Percentiles rank a stretch among this genome's conserved stretches.
These are phyloP conservation scores for Ariolimax columbianus DNA, from an alignment of 2,888 invertebrate genomes.

Conservation along the genomic window DNA sequence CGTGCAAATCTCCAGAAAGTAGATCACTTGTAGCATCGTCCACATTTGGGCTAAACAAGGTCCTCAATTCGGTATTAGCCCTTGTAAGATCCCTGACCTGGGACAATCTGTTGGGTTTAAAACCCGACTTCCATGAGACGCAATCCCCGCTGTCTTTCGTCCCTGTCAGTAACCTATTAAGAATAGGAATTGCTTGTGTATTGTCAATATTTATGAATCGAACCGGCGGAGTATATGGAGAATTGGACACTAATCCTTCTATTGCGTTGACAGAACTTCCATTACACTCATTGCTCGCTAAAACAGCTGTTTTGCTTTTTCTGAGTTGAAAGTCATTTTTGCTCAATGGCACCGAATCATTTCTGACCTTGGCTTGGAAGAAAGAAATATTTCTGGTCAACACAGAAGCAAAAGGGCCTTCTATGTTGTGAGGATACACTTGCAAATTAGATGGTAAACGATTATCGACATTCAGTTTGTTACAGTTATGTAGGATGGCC, in stretches of 20 bases:
- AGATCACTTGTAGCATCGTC: conserved; percentile 1
- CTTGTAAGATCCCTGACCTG: background rate
- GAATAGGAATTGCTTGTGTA: background rate
- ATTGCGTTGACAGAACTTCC: background rate
- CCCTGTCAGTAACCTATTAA: background rate
- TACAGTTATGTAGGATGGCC: background rate
- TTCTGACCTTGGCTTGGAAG: too few relatives aligned
- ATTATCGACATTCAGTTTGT: too few relatives aligned
- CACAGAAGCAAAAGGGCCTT: too few relatives aligned
- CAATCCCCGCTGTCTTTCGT: background rate
- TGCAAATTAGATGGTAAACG: too few relatives aligned
- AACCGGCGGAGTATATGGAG: conserved; percentile 15
- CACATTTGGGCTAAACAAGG: background rate
- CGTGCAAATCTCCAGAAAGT: background rate
- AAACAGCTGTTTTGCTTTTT: background rate
- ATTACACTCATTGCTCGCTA: background rate
- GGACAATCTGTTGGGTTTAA: background rate
- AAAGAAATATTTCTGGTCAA: too few relatives aligned
- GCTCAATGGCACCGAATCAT: too few relatives aligned
- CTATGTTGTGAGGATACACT: too few relatives aligned
- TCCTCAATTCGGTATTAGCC: background rate
- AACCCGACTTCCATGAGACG: background rate
- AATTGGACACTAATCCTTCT: background rate
- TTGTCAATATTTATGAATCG: background rate
- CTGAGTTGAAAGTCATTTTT: background rate